Evolutionary conservation across 2,113 vertebrate species (phyloP).

Genomic region (Ailuropoda melanoleuca): DNA sequence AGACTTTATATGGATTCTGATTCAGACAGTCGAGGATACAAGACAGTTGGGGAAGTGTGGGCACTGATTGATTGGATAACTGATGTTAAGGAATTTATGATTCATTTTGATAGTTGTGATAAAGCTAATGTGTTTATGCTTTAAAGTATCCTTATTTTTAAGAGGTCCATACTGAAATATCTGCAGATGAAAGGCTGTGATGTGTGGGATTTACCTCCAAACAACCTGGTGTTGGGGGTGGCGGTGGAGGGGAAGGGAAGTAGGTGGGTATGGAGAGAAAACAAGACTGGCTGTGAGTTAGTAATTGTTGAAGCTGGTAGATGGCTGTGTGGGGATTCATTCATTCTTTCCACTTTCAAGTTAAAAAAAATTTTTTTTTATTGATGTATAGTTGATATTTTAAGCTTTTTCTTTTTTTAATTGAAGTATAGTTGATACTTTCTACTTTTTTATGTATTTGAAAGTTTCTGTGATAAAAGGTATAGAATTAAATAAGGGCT

Average conservation of each 20-base stretch:
- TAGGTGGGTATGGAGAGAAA: background rate
- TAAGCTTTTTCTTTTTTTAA: background rate
- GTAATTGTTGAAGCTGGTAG: background rate
- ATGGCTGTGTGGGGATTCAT: background rate
- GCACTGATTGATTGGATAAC: background rate
- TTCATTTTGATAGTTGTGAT: background rate
- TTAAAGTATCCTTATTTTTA: background rate
- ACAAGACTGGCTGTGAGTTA: background rate
- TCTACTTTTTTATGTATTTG: background rate
- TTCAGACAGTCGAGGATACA: background rate
- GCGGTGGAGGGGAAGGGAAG: background rate
- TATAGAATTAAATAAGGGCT: background rate
- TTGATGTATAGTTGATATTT: background rate
- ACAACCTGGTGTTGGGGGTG: accelerated
- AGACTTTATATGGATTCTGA: background rate
- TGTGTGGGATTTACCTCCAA: background rate
- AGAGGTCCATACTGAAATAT: background rate
- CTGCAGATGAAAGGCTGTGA: background rate
- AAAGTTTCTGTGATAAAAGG: background rate
- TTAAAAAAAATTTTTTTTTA: background rate
- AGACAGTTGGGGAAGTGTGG: background rate
- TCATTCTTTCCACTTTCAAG: background rate
- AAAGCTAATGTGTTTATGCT: background rate
- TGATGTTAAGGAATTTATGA: background rate
- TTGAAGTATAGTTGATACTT: background rate